Evolutionary conservation across 2,113 vertebrate genomes (phyloP), one percentile per base, ranked within the genome.

Genomic region (Rhinopithecus roxellana): DNA sequence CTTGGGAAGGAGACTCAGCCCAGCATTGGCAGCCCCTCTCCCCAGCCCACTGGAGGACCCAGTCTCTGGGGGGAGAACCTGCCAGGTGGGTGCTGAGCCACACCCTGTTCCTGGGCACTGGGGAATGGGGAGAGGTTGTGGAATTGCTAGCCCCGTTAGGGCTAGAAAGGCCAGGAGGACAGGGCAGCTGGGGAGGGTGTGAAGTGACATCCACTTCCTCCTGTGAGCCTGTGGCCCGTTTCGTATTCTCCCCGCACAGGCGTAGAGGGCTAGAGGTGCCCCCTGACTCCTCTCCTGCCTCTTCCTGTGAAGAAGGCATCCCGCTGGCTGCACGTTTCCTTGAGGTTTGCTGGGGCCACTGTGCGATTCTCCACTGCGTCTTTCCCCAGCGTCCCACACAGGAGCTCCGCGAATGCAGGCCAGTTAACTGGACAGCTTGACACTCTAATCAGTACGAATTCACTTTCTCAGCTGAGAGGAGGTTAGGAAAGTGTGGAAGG

Each of bases 371-470:
- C 59, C 10, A 10, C 25, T 61, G 59, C 10, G 59, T 11, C 59
- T 1, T 4, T 61, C 25, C 59, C 59, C 35, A 20, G 67, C 0
- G 0, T 25, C 45, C 18, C 0, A 35, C 4, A 0, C 0, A 1
- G 78, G 32, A 43, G 6, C 38, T 18, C 17, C 0, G 4, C 18
- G 0, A 2, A 32, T 0, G 13, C 50, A 25, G 0, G 17, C 6
- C 1, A 0, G 1, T 6, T 30, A 38, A 1, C 6, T 27, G 0
- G 2, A 17, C 0, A 4, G 20, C 3, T 3, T 1, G 10, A 3
- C 4, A 4, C n/a, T n/a, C 43, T 11, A 11, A 22, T 5, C 8
- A 30, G 11, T 3, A 2, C 1, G 0, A 10, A 12, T 5, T 3
- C 4, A 23, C 4, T 9, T 18, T 52, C 86, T 50, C 23, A 8